These are phyloP conservation scores for Calameuta pallipes DNA, from an alignment of 2,888 invertebrate genomes.

Conservation along the genomic window DNA sequence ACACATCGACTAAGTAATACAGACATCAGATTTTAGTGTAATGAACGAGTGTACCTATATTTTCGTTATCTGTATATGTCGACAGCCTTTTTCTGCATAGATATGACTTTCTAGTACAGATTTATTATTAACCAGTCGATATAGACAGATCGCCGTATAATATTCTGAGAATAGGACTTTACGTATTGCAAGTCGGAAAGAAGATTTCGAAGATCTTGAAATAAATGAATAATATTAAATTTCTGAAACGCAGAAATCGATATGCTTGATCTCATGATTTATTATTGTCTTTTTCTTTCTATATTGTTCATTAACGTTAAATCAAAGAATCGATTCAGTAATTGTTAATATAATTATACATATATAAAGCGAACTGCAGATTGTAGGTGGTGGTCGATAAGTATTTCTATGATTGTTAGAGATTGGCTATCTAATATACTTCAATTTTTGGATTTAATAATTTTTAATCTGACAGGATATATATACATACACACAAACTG, in stretches of 20 bases:
- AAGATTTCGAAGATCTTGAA: background rate
- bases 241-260: background rate
- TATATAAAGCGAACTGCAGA: background rate
- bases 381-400: background rate
- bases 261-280: background rate
- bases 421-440: background rate
- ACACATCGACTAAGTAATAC: background rate
- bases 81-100: constrained; percentile 32
- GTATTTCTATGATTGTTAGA: background rate
- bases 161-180: background rate
- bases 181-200: background rate
- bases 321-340: background rate
- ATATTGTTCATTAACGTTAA: background rate
- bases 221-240: background rate
- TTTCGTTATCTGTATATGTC: constrained; percentile 26
- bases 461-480: background rate
- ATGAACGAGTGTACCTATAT: constrained; percentile 9
- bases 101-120: background rate
- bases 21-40: background rate
- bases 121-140: background rate
- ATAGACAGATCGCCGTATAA: background rate
- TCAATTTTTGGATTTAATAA: background rate
- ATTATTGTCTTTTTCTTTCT: background rate
- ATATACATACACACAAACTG: background rate
- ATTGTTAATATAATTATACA: background rate